These are phyloP conservation scores for Drosophila macrospina DNA, from an alignment of 2,888 invertebrate species.

Conservation along the genomic window DNA sequence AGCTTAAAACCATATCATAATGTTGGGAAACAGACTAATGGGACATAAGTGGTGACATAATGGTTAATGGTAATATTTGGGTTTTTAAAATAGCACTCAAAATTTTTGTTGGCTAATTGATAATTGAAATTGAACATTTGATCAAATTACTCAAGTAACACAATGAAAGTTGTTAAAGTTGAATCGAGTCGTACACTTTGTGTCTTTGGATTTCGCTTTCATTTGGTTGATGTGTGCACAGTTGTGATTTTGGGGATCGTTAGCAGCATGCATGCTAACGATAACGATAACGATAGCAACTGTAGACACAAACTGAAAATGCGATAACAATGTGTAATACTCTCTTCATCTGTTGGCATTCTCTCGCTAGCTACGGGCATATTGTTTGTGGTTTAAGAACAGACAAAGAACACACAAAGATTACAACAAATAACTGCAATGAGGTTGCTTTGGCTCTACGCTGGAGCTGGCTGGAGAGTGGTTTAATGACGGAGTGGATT, in stretches of 20 bases:
- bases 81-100: neutral
- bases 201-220: neutral
- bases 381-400: constrained; percentile 33
- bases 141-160: constrained; percentile 24
- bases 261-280: constrained; percentile 53
- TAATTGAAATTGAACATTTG: neutral
- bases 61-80: neutral
- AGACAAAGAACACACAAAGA: constrained; percentile 61
- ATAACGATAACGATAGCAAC: constrained; percentile 35
- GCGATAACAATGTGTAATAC: constrained; percentile 44
- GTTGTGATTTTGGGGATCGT: constrained; percentile 31
- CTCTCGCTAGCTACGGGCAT: constrained; percentile 41
- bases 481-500: constrained; percentile 28
- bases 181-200: constrained; percentile 42
- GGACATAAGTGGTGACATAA: constrained; percentile 18
- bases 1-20: constrained; percentile 10
- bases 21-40: constrained; percentile 21
- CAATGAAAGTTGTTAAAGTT: constrained; percentile 24
- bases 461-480: constrained; percentile 20
- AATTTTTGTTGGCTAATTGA: too few relatives aligned
- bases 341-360: constrained; percentile 42
- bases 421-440: constrained; percentile 64
- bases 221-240: constrained; percentile 24
- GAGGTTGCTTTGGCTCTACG: constrained; percentile 40
- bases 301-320: constrained; percentile 27